These are phyloP conservation scores for Anoplius nigerrimus DNA, from an alignment of 2,888 invertebrate genomes.

Conservation along the genomic window DNA sequence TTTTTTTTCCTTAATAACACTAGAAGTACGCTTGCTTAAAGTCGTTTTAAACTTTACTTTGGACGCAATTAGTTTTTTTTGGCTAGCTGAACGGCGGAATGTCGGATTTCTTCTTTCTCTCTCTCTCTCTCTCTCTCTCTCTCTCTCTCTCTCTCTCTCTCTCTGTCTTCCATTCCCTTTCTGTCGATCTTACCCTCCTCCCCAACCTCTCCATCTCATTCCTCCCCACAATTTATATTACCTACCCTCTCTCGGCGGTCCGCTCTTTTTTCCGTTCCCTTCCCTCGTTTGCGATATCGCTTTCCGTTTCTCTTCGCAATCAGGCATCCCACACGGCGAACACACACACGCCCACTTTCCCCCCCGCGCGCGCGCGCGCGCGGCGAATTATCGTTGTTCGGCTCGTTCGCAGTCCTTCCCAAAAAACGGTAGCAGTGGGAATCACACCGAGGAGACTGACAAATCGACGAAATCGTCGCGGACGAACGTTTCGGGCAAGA, in stretches of 20 bases:
- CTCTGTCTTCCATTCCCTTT: constrained; percentile 9
- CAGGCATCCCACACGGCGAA: neutral
- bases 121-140: constrained; percentile 12
- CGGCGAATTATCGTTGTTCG: constrained; percentile 7
- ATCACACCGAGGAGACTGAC: constrained; percentile 31
- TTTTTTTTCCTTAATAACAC: constrained; percentile 43
- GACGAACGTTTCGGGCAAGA: constrained; percentile 42
- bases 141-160: constrained; percentile 2
- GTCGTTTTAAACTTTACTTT: constrained; percentile 56
- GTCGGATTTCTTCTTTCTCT: constrained; percentile 24
- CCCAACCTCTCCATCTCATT: constrained; percentile 6
- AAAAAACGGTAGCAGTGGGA: constrained; percentile 32
- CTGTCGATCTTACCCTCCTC: neutral
- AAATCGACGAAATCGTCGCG: constrained; percentile 15
- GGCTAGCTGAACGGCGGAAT: constrained; percentile 59
- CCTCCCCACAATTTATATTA: neutral
- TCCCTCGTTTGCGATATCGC: neutral
- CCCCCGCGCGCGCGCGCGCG: neutral
- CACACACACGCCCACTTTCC: neutral
- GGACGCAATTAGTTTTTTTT: constrained; percentile 69
- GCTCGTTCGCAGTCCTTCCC: constrained; percentile 5
- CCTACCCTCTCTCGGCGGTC: neutral
- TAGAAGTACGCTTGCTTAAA: constrained; percentile 51
- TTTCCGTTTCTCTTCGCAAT: neutral
- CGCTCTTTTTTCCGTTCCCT: neutral